These are phyloP conservation scores for Upupa epops DNA, from an alignment of 2,113 vertebrate genomes.

Conservation along the genomic window DNA sequence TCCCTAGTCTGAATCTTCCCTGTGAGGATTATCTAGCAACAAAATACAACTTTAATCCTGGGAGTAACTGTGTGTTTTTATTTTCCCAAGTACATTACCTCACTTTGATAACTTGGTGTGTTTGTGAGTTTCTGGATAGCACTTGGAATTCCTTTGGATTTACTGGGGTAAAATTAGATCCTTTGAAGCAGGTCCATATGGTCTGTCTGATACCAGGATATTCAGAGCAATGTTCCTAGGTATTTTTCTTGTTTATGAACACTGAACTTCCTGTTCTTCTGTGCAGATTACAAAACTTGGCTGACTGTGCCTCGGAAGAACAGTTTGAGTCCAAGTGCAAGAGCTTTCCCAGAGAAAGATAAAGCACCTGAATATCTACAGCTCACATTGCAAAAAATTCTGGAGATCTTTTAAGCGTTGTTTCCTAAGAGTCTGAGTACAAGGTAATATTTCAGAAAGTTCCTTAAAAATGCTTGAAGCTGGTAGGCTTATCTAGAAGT, in stretches of 20 bases:
- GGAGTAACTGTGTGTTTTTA: background rate
- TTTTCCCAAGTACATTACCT: background rate
- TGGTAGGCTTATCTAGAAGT: background rate
- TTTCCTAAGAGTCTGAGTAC: background rate
- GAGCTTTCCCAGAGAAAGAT: constrained; percentile 5
- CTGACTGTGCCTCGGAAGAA: background rate
- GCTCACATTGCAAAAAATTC: constrained; percentile 21
- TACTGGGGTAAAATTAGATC: background rate
- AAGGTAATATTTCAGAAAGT: background rate
- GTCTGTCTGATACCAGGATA: background rate
- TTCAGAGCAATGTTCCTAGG: background rate
- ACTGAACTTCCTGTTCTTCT: constrained; percentile 1
- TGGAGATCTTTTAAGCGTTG: background rate
- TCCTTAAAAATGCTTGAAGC: background rate
- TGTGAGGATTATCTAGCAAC: background rate
- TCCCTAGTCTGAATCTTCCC: background rate
- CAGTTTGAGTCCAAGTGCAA: background rate
- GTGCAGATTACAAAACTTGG: background rate
- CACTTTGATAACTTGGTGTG: background rate
- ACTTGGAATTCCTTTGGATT: constrained; percentile 14
- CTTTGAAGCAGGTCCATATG: background rate
- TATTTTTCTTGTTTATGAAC: background rate
- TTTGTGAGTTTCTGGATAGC: constrained; percentile 3
- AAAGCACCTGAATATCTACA: constrained; percentile 6
- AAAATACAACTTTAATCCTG: background rate